phyloP scores from a whole-genome alignment of 92 coral and sea anemone genomes.

The Epizoanthus stellaris region DNA sequence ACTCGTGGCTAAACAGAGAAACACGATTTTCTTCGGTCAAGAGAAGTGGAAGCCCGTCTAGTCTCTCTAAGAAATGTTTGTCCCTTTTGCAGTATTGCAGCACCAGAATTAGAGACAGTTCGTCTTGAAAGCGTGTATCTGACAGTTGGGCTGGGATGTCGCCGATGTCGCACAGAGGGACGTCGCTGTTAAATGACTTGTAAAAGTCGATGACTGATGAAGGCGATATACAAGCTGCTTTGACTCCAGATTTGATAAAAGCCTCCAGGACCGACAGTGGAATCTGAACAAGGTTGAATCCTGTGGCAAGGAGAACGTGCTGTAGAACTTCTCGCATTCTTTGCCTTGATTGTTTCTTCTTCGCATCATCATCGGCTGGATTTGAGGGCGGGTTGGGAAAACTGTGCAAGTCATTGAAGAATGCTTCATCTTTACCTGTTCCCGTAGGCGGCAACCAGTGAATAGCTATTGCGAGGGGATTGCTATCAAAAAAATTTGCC shows the following conservation, averaged over 20 bases:
- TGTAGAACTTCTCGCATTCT: constrained; percentile 9
- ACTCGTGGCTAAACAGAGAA: constrained; percentile 40
- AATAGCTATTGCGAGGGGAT: neutral
- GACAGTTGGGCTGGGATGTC: constrained; percentile 43
- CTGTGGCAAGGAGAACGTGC: constrained; percentile 58
- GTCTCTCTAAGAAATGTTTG: constrained; percentile 50
- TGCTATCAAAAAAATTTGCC: neutral
- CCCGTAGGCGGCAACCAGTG: constrained; percentile 62
- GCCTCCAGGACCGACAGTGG: constrained; percentile 43
- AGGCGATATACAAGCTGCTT: constrained; percentile 42
- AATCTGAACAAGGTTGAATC: constrained; percentile 68
- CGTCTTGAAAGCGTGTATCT: constrained; percentile 52
- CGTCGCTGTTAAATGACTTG: constrained; percentile 35
- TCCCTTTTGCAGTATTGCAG: constrained; percentile 71
- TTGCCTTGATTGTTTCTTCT: neutral
- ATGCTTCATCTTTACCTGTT: constrained; percentile 39
- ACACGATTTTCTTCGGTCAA: constrained; percentile 77
- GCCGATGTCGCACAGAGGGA: constrained; percentile 49
- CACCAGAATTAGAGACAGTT: constrained; percentile 12
- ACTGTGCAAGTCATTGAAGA: constrained; percentile 29
- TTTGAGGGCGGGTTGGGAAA: neutral
- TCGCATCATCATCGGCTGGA: neutral
- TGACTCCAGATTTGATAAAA: constrained; percentile 47
- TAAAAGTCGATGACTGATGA: constrained; percentile 56
- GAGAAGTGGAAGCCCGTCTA: constrained; percentile 83